A percentile compares a stretch with the other conserved stretches of the same genome.
phyloP scores from a whole-genome alignment of 2,888 invertebrate genomes.

The Hydrotaea cyrtoneurina region DNA sequence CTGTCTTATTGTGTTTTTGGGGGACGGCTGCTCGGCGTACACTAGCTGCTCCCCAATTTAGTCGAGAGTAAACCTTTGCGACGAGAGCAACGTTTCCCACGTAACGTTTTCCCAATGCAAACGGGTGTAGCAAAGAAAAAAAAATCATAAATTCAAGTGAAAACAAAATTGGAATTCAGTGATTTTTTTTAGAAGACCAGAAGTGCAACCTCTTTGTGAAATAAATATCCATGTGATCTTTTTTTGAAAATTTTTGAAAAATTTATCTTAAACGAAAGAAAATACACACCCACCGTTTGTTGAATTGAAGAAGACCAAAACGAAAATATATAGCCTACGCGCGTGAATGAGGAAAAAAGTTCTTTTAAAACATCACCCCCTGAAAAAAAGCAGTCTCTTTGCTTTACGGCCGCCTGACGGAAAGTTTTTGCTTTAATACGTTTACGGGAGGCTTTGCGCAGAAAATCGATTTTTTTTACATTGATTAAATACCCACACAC shows the following conservation, averaged over 20 bases:
- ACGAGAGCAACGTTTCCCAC: conserved; percentile 61
- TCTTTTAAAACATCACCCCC: conserved; percentile 58
- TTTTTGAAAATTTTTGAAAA: conserved; percentile 41
- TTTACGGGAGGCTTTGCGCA: conserved; percentile 74
- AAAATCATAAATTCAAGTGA: conserved; percentile 39
- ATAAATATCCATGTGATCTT: conserved; percentile 50
- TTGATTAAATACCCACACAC: conserved; percentile 58
- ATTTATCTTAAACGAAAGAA: conserved; percentile 44
- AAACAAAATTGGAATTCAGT: conserved; percentile 16
- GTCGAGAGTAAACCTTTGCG: conserved; percentile 66
- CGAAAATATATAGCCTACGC: conserved; percentile 41
- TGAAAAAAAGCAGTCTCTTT: conserved; percentile 57
- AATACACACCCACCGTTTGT: conserved; percentile 68
- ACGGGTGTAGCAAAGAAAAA: conserved; percentile 59
- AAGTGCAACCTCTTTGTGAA: conserved; percentile 42
- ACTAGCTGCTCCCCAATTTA: conserved; percentile 57
- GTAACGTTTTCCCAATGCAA: conserved; percentile 50
- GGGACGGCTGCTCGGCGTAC: background rate
- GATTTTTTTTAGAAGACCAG: conserved; percentile 17
- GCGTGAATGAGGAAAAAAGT: conserved; percentile 41
- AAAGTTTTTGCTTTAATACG: conserved; percentile 49
- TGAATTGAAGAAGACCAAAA: conserved; percentile 34
- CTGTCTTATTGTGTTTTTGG: background rate
- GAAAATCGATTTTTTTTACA: conserved; percentile 79
- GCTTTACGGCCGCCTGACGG: conserved; percentile 67